Evolutionary conservation across 2,113 vertebrate species (phyloP).

Genomic region (Panthera leo): DNA sequence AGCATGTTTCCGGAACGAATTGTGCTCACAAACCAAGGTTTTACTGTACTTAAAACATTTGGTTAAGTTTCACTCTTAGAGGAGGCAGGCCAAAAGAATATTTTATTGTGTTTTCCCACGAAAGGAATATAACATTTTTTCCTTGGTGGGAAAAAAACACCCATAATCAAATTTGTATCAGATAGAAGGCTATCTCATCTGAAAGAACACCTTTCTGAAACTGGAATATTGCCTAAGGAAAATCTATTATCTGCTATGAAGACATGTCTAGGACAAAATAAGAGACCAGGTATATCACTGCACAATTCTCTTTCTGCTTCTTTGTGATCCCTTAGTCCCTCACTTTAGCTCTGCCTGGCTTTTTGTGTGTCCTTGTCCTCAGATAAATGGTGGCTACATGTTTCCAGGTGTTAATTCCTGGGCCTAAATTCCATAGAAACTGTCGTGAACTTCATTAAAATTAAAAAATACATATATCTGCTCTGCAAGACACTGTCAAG

Average conservation of each 20-base stretch:
- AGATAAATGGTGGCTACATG: neutral
- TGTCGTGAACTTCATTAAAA: neutral
- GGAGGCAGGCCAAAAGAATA: neutral
- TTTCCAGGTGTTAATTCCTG: neutral
- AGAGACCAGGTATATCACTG: rapidly evolving
- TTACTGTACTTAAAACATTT: neutral
- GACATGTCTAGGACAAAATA: neutral
- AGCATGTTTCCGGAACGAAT: too few species aligned
- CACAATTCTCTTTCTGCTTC: neutral
- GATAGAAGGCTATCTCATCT: neutral
- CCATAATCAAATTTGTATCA: neutral
- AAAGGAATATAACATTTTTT: neutral
- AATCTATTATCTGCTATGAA: neutral
- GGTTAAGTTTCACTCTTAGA: neutral
- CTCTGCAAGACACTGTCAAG: neutral
- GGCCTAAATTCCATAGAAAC: neutral
- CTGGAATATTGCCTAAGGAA: neutral
- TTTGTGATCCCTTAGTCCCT: neutral
- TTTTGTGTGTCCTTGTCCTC: neutral
- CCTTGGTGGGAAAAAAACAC: neutral
- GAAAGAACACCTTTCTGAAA: neutral
- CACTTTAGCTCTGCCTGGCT: neutral
- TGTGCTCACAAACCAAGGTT: too few species aligned
- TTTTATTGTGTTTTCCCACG: neutral
- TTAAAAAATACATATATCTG: neutral